Base-by-base conservation (phyloP, 2,797 vertebrate genomes). In the Cuculus canorus region DNA sequence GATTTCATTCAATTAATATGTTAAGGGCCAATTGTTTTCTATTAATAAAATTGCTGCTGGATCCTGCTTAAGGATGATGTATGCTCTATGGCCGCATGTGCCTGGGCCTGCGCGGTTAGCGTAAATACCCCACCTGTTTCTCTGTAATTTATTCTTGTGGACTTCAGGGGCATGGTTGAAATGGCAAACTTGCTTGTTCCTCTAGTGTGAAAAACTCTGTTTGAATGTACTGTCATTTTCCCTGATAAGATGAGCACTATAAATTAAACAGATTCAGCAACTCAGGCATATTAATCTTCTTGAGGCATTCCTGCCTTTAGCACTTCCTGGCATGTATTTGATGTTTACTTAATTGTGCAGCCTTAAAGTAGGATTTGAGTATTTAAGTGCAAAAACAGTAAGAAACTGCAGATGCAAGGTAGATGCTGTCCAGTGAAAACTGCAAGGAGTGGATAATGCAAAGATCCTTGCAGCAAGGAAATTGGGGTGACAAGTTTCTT, bases 281-380 rank as follows among this genome's bases (percentile, higher is more conserved):
- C 73, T 19, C 52, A 48, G 56, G 53, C 54, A 59, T 78, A 86
- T 94, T 94, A 91, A 96, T 96, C 86, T 91, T 91, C 68, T 61
- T 85, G 64, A 75, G 86, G 83, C 88, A 88, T 63, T 84, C 85
- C 90, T 92, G 80, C 81, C 85, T 90, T 87, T 88, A 14, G 2
- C 45, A 28, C 86, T 91, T 89, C 78, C 68, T 84, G 94, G 76
- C 78, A 52, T 43, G 45, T 32, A 73, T 84, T 91, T 93, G 75
- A 77, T 89, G 78, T 60, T 24, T 6, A 75, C 82, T 94, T 88
- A 91, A 94, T 80, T 92, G 93, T 88, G 77, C 57, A 75, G 76
- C 77, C 82, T 86, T 82, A 53, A 85, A 85, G 87, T n/a, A 80
- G 66, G 60, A 80, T 92, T 64, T 79, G 76, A 68, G 80, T 68